Conservation (phyloP, 2,113 vertebrate genomes). For the Eurypyga helias region DNA sequence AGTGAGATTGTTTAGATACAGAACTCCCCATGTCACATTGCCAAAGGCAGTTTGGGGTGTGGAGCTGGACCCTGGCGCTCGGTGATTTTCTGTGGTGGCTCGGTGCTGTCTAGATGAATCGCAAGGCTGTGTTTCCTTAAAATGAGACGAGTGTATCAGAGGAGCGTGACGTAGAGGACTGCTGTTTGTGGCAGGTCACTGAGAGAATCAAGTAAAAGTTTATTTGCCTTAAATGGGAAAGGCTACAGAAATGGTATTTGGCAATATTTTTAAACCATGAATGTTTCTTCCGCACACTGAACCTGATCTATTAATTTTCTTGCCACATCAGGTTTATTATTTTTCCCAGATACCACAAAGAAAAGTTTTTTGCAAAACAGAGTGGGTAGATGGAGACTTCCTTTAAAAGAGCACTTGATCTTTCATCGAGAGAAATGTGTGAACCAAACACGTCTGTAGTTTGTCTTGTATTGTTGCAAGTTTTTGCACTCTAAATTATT, state of each 20-base stretch:
- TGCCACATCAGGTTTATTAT: background rate
- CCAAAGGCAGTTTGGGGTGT: background rate
- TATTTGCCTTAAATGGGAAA: background rate
- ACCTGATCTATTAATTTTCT: background rate
- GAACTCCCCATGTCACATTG: fast-evolving
- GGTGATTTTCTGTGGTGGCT: background rate
- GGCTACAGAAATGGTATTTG: background rate
- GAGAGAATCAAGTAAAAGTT: background rate
- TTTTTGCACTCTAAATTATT: background rate
- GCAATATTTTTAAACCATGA: background rate
- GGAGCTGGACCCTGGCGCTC: background rate
- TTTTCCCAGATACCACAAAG: background rate
- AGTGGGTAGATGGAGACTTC: background rate
- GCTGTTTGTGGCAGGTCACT: background rate
- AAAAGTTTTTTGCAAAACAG: background rate
- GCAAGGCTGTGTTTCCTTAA: background rate
- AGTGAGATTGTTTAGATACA: background rate
- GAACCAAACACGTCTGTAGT: background rate
- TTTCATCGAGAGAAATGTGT: background rate
- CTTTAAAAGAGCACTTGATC: background rate
- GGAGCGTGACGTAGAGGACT: fast-evolving
- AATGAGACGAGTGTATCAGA: background rate
- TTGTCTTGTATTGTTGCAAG: background rate
- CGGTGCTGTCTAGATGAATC: background rate
- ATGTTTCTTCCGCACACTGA: background rate